These are phyloP conservation scores for Etheostoma spectabile DNA, from an alignment of 2,113 vertebrate genomes.

Conservation along the genomic window DNA sequence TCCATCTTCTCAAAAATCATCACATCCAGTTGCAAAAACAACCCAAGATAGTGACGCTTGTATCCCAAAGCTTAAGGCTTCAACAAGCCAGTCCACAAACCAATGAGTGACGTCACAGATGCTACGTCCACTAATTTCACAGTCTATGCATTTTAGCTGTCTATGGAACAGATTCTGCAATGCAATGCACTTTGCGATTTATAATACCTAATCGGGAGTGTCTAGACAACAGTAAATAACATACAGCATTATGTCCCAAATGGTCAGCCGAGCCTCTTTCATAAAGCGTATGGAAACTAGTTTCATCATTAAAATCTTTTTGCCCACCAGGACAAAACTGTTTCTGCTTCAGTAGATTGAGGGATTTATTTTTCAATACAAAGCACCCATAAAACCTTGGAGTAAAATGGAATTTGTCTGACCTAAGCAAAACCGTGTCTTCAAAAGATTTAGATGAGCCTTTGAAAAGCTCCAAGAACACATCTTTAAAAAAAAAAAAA, in stretches of 20 bases:
- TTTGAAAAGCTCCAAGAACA: slow-evolving; percentile 65
- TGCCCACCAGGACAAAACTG: slow-evolving; percentile 47
- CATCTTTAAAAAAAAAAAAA: slow-evolving; percentile 18
- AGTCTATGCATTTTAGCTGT: not conserved
- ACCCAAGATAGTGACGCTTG: no score
- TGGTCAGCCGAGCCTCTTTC: slow-evolving; percentile 14
- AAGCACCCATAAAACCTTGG: slow-evolving; percentile 49
- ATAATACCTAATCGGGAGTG: not conserved
- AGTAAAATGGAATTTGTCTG: slow-evolving; percentile 54
- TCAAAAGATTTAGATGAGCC: slow-evolving; percentile 62
- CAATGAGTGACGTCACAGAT: no score
- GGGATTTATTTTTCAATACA: slow-evolving; percentile 62
- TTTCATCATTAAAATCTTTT: slow-evolving; percentile 53
- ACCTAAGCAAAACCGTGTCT: slow-evolving; percentile 63
- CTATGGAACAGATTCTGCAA: slow-evolving; percentile 1
- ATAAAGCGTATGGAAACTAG: slow-evolving; percentile 37
- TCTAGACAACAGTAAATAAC: slow-evolving; percentile 34
- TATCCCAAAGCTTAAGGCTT: no score
- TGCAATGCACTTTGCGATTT: slow-evolving; percentile 1
- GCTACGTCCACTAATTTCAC: no score
- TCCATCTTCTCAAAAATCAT: no score
- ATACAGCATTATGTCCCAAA: slow-evolving; percentile 12
- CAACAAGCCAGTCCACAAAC: no score
- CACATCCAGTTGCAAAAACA: no score
- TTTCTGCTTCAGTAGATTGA: slow-evolving; percentile 48